Base-by-base conservation (phyloP, 2,888 invertebrate genomes). In the Thecocarcelia acutangulata region DNA sequence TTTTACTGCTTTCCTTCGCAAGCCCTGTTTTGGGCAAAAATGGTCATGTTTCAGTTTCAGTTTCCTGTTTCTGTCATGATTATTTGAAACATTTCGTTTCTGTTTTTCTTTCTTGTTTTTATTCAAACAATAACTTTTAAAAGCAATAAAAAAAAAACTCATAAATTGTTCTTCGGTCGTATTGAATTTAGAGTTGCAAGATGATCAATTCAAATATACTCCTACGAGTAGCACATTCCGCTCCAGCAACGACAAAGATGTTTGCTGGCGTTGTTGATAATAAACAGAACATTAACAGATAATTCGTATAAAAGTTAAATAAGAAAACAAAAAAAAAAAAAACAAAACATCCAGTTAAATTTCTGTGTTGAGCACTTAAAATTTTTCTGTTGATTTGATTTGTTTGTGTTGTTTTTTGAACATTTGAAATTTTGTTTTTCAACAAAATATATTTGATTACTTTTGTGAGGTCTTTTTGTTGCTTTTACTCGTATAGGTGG, bases 261-360 rank as follows among this genome's bases (percentile, higher is more conserved):
- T n/a, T n/a, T n/a, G 52, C 37, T 15, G 58, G 13, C 59, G 75
- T n/a, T 33, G 44, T 44, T 56, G 77, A 78, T 78, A 59, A 78
- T 82, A 82, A 82, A 82, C 77, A 59, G 69, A 82, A 74, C 78
- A 78, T 82, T 78, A 81, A 69, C 81, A 81, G 78, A 81, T 81
- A 81, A 77, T 81, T 77, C 68, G 33, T 19, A 56, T 56, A 50
- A 58, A 56, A 63, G 61, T 37, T 1, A 33, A 33, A 5, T 33
- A 8, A 33, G 8, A 9, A 33, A 33, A 33, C 3, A 33, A 9
- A 5, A 8, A 9, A 33, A 8, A 68, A 46, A 77, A 81, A 77
- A 76, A 33, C 61, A 75, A 46, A 76, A 63, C 59, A 58, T 70
- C 64, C 28, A 33, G 46, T 61, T 19, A 42, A 59, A 17, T 76